Base-by-base conservation (phyloP, 2,888 invertebrate species). In the Diarsia rubi region DNA sequence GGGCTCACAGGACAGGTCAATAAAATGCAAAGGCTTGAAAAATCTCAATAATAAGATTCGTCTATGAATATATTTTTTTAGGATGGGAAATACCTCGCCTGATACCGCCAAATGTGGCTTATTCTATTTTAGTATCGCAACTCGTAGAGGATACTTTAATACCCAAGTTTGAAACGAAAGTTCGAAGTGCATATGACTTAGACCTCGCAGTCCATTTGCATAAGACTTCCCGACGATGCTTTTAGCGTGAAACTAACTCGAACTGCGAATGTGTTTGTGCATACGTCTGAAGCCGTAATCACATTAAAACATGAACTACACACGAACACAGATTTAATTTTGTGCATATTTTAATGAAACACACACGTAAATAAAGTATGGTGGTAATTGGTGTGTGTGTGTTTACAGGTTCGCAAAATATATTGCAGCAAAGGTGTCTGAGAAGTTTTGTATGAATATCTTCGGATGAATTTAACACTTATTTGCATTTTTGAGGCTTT, bases 171-270 rank as follows among this genome's bases (percentile, higher is more conserved):
- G 47, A 37, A 49, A 69, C 27, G 8, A 49, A 80, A 79, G 42
- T 79, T 73, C 31, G 11, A 14, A 54, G 11, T 70, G 63, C 67
- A 69, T 52, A 4, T 76, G 73, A 85, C 83, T 85, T 85, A 62
- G 69, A 71, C 72, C 69, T 44, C 73, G 49, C 42, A 62, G 69
- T 79, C 70, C 88, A 87, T 85, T 85, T 87, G 76, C 85, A 82
- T 85, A 87, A 87, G 79, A 83, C 83, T 70, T 83, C 45, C 72
- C 72, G 73, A 49, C 64, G 80, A 79, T 77, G 86, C 88, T 85
- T 87, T 85, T 87, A 85, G 83, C 77, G 68, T 31, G 54, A 73
- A 82, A 85, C 79, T 87, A 76, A 85, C 83, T 82, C 71, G 42
- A 62, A 64, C 69, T 75, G 69, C 57, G 69, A 74, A 47, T 82